Conservation (phyloP, 2,888 invertebrate species). For the Mythimna vitellina region DNA sequence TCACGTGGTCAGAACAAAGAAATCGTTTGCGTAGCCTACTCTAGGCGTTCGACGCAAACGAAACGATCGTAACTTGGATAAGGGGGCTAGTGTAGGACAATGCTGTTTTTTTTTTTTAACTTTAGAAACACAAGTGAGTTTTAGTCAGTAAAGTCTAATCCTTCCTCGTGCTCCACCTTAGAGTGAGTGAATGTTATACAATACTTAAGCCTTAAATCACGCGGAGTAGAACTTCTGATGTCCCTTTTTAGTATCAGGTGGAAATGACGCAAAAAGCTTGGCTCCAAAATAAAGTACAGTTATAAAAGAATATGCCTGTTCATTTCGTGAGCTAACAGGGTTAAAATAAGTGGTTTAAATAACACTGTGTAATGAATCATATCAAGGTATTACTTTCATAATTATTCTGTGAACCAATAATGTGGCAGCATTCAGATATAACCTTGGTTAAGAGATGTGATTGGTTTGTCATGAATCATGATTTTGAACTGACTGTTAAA, state of each 20-base stretch:
- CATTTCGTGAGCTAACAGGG: constrained; percentile 50
- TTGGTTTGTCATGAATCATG: neutral
- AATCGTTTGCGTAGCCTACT: too few relatives aligned
- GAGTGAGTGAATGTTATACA: too few relatives aligned
- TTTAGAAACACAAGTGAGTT: too few relatives aligned
- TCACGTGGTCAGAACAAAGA: too few relatives aligned
- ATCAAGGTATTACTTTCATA: constrained; percentile 9
- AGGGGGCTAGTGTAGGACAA: too few relatives aligned
- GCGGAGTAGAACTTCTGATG: constrained; percentile 29
- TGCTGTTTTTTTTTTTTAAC: too few relatives aligned
- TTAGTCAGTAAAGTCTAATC: too few relatives aligned
- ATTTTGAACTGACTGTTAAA: neutral
- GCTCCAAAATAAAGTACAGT: constrained; percentile 60
- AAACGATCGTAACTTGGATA: too few relatives aligned
- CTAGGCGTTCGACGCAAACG: too few relatives aligned
- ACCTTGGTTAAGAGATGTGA: neutral
- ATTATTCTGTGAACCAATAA: constrained; percentile 2
- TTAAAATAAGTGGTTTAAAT: constrained; percentile 44
- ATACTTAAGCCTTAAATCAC: too few relatives aligned
- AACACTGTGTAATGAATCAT: constrained; percentile 31
- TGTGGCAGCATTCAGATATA: neutral
- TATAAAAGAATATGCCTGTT: constrained; percentile 49
- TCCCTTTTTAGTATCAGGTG: neutral
- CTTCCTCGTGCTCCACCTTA: too few relatives aligned
- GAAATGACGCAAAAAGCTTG: constrained; percentile 57